These are phyloP conservation scores for Gasterosteus nipponicus DNA, from an alignment of 2,113 vertebrate species.

Conservation along the genomic window DNA sequence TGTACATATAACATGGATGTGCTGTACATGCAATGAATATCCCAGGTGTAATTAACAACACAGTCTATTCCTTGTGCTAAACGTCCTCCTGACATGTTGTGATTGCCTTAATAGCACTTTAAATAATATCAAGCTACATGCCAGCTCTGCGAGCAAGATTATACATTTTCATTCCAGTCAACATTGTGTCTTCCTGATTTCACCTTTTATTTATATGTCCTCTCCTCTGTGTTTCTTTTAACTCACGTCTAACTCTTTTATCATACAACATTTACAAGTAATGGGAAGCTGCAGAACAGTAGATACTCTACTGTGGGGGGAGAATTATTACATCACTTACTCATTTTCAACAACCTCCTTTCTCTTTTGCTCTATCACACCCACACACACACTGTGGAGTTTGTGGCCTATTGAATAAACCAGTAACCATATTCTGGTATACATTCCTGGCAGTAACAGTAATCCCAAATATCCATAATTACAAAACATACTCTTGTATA, in stretches of 20 bases:
- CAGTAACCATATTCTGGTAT: conserved; percentile 3
- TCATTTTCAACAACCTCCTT: conserved; percentile 30
- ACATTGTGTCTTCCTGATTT: too few species aligned
- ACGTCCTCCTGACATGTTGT: not conserved
- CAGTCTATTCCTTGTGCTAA: not conserved
- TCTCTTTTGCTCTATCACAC: conserved; percentile 3
- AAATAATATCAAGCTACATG: not conserved
- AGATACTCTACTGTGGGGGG: conserved; percentile 24
- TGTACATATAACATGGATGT: conserved; percentile 19
- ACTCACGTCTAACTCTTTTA: conserved; percentile 38
- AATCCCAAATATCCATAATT: conserved; percentile 13
- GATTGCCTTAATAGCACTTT: not conserved
- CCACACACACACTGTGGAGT: conserved; percentile 1
- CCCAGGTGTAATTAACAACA: not conserved
- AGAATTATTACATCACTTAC: conserved; percentile 57
- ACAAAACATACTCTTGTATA: not conserved
- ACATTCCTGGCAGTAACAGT: not conserved
- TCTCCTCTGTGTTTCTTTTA: conserved; percentile 27
- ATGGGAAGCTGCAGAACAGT: conserved; percentile 28
- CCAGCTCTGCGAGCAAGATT: not conserved
- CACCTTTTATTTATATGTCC: not conserved
- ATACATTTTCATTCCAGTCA: too few species aligned
- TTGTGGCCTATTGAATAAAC: conserved; percentile 20
- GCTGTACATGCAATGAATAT: not conserved
- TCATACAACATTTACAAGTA: conserved; percentile 52